A percentile compares a stretch with the other conserved stretches of the same genome.
phyloP scores from a whole-genome alignment of 2,888 invertebrate species.

The Steinernema hermaphroditum region DNA sequence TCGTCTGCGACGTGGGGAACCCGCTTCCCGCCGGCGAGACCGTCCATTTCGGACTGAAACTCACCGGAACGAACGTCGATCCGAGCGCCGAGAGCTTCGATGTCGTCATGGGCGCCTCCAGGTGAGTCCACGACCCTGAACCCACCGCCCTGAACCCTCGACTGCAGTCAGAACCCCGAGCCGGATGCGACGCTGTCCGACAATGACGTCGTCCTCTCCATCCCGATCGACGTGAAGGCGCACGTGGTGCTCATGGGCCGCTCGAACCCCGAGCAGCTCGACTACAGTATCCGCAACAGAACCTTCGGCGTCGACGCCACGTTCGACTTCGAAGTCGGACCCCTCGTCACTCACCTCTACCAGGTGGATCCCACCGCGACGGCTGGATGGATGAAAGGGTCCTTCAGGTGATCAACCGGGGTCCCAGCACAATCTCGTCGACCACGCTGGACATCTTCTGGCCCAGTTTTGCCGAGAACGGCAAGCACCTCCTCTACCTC shows the following conservation, averaged over 20 bases:
- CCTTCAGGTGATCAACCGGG: constrained; percentile 76
- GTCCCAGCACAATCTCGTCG: constrained; percentile 81
- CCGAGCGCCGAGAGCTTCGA: constrained; percentile 57
- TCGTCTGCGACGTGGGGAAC: constrained; percentile 91
- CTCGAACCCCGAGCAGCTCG: constrained; percentile 77
- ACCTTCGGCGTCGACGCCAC: constrained; percentile 49
- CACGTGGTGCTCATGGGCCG: constrained; percentile 70
- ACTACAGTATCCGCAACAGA: constrained; percentile 54
- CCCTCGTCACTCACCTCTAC: constrained; percentile 86
- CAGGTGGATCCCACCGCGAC: constrained; percentile 71
- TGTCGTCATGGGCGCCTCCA: constrained; percentile 53
- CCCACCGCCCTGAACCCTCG: not conserved
- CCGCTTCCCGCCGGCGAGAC: constrained; percentile 73
- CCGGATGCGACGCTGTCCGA: constrained; percentile 50
- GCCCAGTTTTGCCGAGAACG: constrained; percentile 81
- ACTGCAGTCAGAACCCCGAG: constrained; percentile 9
- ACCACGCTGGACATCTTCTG: constrained; percentile 83
- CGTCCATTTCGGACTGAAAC: constrained; percentile 46
- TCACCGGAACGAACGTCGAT: constrained; percentile 53
- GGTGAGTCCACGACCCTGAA: constrained; percentile 31
- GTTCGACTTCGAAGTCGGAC: constrained; percentile 79
- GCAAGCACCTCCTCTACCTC: constrained; percentile 68
- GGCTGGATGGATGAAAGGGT: not conserved
- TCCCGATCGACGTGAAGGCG: constrained; percentile 81
- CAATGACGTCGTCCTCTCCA: constrained; percentile 76